Evolutionary conservation across 2,888 invertebrate species (phyloP).

Genomic region (Ichneumoninae sp.): DNA sequence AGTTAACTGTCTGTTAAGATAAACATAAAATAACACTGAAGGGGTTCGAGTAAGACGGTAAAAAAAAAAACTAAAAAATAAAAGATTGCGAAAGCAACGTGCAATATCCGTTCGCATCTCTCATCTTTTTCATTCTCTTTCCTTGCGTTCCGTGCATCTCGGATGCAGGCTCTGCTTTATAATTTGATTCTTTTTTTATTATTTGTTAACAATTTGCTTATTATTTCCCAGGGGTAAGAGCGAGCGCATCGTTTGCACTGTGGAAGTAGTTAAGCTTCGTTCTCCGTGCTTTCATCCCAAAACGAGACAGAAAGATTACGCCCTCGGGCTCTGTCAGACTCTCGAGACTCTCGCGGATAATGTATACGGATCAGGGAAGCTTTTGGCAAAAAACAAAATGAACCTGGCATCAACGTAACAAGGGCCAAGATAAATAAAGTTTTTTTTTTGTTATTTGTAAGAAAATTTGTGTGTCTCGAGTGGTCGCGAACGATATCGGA

Average conservation of each 20-base stretch:
- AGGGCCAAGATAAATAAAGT: constrained; percentile 6
- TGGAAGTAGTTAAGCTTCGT: constrained; percentile 8
- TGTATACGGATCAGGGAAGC: not conserved
- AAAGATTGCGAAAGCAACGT: not conserved
- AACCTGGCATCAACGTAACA: not conserved
- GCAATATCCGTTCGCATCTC: not conserved
- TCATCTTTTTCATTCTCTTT: not conserved
- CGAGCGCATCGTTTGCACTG: not conserved
- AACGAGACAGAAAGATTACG: constrained; percentile 22
- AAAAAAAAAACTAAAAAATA: not conserved
- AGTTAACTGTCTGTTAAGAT: no score
- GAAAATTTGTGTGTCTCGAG: constrained; percentile 41
- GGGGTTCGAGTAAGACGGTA: no score
- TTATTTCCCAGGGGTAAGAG: not conserved
- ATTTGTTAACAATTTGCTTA: not conserved
- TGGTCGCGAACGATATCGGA: constrained; percentile 40
- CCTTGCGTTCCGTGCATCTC: not conserved
- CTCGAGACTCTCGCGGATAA: not conserved
- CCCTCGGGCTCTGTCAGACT: not conserved
- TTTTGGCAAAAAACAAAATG: not conserved
- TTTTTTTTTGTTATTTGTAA: constrained; percentile 39
- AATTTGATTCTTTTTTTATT: not conserved
- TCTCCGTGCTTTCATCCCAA: constrained; percentile 11
- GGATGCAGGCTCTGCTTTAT: not conserved
- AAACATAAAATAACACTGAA: no score